Base-by-base conservation (phyloP, 2,113 vertebrate genomes). In the Sardina pilchardus region DNA sequence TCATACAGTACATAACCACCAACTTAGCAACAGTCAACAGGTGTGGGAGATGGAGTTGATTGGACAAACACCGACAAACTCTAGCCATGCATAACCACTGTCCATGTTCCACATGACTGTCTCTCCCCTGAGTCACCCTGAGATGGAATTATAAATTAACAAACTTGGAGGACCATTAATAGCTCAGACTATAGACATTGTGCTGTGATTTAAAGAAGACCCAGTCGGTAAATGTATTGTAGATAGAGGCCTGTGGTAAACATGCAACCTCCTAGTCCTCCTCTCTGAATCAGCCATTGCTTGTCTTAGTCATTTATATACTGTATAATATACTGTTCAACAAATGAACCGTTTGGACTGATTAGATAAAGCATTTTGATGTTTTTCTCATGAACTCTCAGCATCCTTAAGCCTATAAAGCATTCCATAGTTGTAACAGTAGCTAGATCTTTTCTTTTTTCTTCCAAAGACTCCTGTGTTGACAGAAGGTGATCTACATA, bases 311-410 rank as follows among this genome's bases (percentile, higher is more conserved):
- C 26, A 30, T 30, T 30, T 30, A 1, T 7, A 26, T 26, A 2
- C 63, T 9, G 30, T 1, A 67, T 8, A 26, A n/a, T 9, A 30
- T 67, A 7, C 30, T 26, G 7, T 67, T 26, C n/a, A 12, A 67
- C 30, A 30, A 10, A 26, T n/a, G n/a, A 67, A 67, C n/a, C 63
- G 3, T 67, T 67, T 67, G n/a, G 63, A 67, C 63, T 67, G 30
- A 67, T 67, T n/a, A 67, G 63, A 67, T 67, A 67, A 67, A 67
- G 63, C 63, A 67, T 67, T 67, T 67, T 1, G n/a, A 67, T 30
- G n/a, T 67, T 67, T 67, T 67, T 9, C 9, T 26, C 3, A 26
- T 67, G 59, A 67, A 26, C 59, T 67, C 59, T 26, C 0, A 6
- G 24, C 30, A 30, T 30, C 63, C 63, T 63, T 19, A 24, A 63